Percentiles rank a stretch among this genome's conserved stretches.
Conservation (phyloP, 1,140 invertebrate species). For the Agrypnia vestita region DNA sequence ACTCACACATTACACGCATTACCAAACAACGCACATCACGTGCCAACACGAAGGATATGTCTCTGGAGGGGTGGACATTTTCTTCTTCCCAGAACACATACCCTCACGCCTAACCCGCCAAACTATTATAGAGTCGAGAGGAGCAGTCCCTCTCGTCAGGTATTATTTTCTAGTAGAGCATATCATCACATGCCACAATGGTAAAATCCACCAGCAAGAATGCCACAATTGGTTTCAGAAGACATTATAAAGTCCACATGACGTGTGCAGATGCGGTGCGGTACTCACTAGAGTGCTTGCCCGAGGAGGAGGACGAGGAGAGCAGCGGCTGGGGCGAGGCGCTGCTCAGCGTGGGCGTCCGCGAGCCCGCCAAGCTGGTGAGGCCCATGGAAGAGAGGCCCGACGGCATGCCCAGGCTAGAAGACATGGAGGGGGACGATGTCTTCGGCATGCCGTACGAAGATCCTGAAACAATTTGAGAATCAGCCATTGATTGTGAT, state of each 20-base stretch:
- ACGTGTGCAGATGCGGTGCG: background rate
- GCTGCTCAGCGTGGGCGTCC: slow-evolving; percentile 41
- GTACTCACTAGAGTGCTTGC: slow-evolving; percentile 64
- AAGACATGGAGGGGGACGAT: slow-evolving; percentile 69
- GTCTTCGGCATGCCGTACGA: slow-evolving; percentile 72
- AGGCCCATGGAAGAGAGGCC: slow-evolving; percentile 68
- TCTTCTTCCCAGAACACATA: too few species aligned
- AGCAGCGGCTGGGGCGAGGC: slow-evolving; percentile 51
- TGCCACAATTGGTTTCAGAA: background rate
- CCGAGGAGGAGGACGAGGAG: slow-evolving; percentile 31
- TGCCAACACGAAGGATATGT: too few species aligned
- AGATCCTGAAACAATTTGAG: slow-evolving; percentile 57
- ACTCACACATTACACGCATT: too few species aligned
- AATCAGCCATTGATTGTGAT: background rate
- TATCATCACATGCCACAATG: too few species aligned
- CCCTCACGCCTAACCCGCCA: too few species aligned
- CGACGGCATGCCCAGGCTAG: slow-evolving; percentile 64
- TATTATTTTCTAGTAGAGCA: too few species aligned
- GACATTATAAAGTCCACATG: background rate
- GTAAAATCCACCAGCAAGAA: too few species aligned
- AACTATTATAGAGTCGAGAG: too few species aligned
- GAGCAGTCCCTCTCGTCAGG: too few species aligned
- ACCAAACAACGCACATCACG: too few species aligned
- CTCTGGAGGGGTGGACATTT: too few species aligned
- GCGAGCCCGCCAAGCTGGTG: slow-evolving; percentile 62